These are phyloP conservation scores for Cephalopholis sonnerati DNA, from an alignment of 2,113 vertebrate species.

Conservation along the genomic window DNA sequence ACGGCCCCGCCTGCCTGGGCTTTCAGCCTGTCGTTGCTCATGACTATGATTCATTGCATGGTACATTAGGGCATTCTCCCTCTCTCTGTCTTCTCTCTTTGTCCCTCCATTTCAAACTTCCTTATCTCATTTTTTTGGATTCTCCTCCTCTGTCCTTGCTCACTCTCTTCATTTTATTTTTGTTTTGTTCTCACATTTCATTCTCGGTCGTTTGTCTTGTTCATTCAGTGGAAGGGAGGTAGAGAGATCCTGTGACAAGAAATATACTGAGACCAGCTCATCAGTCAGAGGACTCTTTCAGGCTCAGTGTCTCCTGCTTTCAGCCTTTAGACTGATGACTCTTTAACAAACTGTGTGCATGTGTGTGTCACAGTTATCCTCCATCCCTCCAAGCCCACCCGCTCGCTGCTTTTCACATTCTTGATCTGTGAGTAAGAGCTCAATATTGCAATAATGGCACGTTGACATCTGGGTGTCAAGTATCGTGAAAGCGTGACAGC, in stretches of 20 bases:
- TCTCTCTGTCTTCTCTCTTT: background rate
- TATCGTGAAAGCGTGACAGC: background rate
- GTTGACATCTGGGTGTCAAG: slow-evolving; percentile 13
- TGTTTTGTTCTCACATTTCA: background rate
- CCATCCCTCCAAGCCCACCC: background rate
- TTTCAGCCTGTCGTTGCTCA: slow-evolving; percentile 35
- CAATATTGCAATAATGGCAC: background rate
- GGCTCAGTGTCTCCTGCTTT: slow-evolving; percentile 28
- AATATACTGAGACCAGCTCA: slow-evolving; percentile 34
- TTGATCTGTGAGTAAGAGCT: slow-evolving; percentile 6
- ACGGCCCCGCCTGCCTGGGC: background rate
- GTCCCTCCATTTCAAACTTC: background rate
- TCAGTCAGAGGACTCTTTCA: slow-evolving; percentile 26
- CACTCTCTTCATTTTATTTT: background rate
- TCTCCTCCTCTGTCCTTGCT: background rate
- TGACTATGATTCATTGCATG: slow-evolving; percentile 50
- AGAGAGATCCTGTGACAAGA: slow-evolving; percentile 3
- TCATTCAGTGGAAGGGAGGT: background rate
- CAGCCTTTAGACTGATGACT: slow-evolving; percentile 26
- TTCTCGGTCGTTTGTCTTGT: background rate
- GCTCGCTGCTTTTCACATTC: background rate
- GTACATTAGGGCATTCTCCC: slow-evolving; percentile 14
- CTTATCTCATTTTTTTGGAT: slow-evolving; percentile 9
- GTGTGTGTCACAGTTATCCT: background rate
- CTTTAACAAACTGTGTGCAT: slow-evolving; percentile 21